Conservation (phyloP, 1,140 invertebrate species). For the Scylla paramamosain region DNA sequence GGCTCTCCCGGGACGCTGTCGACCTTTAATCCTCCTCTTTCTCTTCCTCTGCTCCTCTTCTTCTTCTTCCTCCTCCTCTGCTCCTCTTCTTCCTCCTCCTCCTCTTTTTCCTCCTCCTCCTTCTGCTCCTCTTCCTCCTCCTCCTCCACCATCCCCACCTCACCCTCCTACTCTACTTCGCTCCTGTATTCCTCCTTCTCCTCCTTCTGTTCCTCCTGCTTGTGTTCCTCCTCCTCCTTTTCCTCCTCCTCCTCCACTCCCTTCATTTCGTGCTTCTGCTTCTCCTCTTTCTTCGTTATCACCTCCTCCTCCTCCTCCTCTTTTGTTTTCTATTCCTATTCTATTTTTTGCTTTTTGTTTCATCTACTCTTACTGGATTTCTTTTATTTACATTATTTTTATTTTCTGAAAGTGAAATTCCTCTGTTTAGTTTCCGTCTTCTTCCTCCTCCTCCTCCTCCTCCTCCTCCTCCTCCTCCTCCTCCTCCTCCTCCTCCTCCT, state of each 20-base stretch:
- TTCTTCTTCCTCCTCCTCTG: not conserved
- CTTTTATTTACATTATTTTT: not conserved
- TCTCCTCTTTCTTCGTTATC: not conserved
- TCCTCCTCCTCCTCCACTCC: not conserved
- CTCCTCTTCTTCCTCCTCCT: not conserved
- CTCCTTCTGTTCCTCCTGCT: not conserved
- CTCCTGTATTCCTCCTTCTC: not conserved
- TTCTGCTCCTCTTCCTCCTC: not conserved
- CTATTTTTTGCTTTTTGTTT: not conserved
- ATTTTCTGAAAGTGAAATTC: too few species aligned
- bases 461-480: not conserved
- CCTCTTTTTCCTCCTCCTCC: not conserved
- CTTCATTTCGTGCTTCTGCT: not conserved
- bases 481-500: conserved; percentile 34
- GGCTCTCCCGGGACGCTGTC: not conserved
- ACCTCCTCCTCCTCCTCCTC: not conserved
- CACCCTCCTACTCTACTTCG: not conserved
- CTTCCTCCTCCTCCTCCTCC: not conserved
- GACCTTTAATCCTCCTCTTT: not conserved
- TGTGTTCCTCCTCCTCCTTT: not conserved
- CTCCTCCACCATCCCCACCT: not conserved
- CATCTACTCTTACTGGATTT: not conserved
- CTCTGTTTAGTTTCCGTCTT: too few species aligned
- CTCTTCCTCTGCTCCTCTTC: not conserved
- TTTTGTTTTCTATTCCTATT: not conserved